Conservation (phyloP, 2,888 invertebrate genomes). For the Thereva nobilitata region DNA sequence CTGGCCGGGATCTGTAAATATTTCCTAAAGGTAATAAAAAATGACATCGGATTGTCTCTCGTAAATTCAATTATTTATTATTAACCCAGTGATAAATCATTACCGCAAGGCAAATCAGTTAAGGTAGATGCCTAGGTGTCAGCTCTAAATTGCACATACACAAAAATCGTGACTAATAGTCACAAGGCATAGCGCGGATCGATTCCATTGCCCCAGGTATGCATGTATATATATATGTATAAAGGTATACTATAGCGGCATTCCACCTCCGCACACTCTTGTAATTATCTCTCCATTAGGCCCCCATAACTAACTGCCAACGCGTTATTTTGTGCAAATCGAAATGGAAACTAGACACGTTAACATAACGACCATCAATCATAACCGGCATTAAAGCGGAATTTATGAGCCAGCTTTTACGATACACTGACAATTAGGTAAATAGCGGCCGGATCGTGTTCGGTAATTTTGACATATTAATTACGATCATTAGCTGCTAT, state of each 20-base stretch:
- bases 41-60: too few species aligned
- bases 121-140: slow-evolving; percentile 9
- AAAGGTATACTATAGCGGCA: neutral
- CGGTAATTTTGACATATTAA: slow-evolving; percentile 46
- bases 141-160: neutral
- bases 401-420: slow-evolving; percentile 11
- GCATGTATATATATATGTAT: too few species aligned
- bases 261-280: slow-evolving; percentile 9
- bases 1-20: too few species aligned
- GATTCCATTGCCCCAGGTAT: too few species aligned
- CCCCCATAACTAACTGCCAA: slow-evolving; percentile 28
- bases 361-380: slow-evolving; percentile 28
- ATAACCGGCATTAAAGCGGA: slow-evolving; percentile 28
- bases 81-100: slow-evolving; percentile 30
- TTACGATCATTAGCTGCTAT: slow-evolving; percentile 46
- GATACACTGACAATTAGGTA: slow-evolving; percentile 32
- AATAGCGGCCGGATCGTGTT: slow-evolving; percentile 42
- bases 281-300: slow-evolving; percentile 35
- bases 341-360: slow-evolving; percentile 36
- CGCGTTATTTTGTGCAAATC: slow-evolving; percentile 25
- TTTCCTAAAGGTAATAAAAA: too few species aligned
- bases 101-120: slow-evolving; percentile 22
- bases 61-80: slow-evolving; percentile 21
- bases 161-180: slow-evolving; percentile 31
- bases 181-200: neutral